phyloP scores from a whole-genome alignment of 2,888 invertebrate genomes.

The Caenorhabditis imperialis region DNA sequence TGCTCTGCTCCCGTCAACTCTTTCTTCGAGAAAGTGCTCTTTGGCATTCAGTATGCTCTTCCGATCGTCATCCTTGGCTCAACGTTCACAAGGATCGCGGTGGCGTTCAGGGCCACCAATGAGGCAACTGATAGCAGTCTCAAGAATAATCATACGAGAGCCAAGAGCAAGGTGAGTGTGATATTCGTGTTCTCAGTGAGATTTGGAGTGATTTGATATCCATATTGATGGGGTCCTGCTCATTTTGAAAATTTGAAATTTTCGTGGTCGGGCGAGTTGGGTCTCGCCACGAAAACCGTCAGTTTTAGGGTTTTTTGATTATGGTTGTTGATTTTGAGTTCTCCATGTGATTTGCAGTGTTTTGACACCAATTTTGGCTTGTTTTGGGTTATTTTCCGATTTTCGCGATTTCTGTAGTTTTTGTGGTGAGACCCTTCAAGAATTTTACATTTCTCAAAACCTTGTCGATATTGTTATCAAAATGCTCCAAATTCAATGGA shows the following conservation, averaged over 20 bases:
- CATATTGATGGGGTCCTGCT: no score
- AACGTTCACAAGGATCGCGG: conserved; percentile 69
- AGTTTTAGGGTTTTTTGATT: not conserved
- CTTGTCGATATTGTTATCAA: no score
- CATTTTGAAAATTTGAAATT: not conserved
- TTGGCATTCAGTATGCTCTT: conserved; percentile 70
- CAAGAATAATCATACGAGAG: conserved; percentile 59
- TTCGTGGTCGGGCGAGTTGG: not conserved
- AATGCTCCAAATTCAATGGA: no score
- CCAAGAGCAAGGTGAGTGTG: conserved; percentile 64
- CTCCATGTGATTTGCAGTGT: no score
- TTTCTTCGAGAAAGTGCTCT: conserved; percentile 65
- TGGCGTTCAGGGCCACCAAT: conserved; percentile 59
- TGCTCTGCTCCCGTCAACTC: conserved; percentile 48
- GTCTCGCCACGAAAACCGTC: not conserved
- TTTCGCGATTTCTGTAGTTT: no score
- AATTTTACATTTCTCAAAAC: no score
- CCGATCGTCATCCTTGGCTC: conserved; percentile 67
- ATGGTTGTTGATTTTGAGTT: no score
- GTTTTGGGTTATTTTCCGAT: no score
- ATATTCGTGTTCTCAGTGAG: no score
- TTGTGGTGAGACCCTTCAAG: no score
- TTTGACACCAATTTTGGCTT: no score
- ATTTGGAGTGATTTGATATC: no score
- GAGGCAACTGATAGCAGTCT: conserved; percentile 58